These are phyloP conservation scores for Gerris lacustris DNA, from an alignment of 2,888 invertebrate genomes.

Conservation along the genomic window DNA sequence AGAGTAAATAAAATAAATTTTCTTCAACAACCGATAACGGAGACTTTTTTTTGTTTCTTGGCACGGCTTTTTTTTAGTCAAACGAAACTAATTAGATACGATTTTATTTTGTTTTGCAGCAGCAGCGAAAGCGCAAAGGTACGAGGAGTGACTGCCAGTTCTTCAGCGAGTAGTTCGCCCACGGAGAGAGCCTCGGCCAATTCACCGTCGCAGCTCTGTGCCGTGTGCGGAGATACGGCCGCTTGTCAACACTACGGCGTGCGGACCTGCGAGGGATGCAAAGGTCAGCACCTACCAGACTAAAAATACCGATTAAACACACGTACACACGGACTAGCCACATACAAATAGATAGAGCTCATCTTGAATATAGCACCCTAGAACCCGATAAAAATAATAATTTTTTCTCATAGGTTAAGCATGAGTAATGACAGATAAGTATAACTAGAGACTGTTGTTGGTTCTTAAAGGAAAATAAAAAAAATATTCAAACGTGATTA, in stretches of 20 bases:
- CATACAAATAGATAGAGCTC: neutral
- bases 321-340: neutral
- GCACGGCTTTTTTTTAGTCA: too few species aligned
- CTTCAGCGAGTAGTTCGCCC: constrained; percentile 55
- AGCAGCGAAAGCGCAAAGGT: constrained; percentile 64
- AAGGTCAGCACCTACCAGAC: constrained; percentile 44
- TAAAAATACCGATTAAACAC: constrained; percentile 1
- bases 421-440: too few species aligned
- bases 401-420: too few species aligned
- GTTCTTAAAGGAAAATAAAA: too few species aligned
- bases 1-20: too few species aligned
- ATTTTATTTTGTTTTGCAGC: constrained; percentile 28
- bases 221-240: constrained; percentile 96
- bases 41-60: too few species aligned
- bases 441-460: too few species aligned
- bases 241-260: constrained; percentile 98
- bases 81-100: too few species aligned
- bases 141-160: constrained; percentile 47
- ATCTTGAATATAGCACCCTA: neutral
- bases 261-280: constrained; percentile 96
- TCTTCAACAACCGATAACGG: too few species aligned
- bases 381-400: too few species aligned
- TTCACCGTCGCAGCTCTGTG: constrained; percentile 77
- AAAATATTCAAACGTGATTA: too few species aligned
- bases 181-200: constrained; percentile 44